phyloP scores from a whole-genome alignment of 2,113 vertebrate species.

The Protomyctophum bolini region DNA sequence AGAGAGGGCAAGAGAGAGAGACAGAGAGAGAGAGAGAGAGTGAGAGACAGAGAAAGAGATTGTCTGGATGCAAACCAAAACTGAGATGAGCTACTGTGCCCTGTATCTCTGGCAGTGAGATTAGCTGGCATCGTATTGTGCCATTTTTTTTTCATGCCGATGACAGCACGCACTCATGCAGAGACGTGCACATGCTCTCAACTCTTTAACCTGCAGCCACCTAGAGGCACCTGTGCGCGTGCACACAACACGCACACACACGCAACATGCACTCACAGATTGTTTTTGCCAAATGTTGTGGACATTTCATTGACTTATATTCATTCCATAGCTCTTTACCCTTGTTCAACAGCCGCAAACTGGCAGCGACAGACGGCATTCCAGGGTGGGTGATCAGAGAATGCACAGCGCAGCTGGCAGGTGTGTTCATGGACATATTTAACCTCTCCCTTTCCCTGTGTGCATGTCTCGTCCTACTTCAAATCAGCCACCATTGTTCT shows the following conservation, averaged over 20 bases:
- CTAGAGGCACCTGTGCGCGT: background rate
- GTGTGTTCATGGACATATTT: too few species aligned
- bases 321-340: too few species aligned
- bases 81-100: slow-evolving; percentile 52
- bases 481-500: too few species aligned
- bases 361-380: too few species aligned
- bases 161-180: background rate
- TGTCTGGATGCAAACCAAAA: slow-evolving; percentile 55
- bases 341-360: too few species aligned
- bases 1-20: slow-evolving; percentile 36
- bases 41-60: slow-evolving; percentile 26
- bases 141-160: slow-evolving; percentile 24
- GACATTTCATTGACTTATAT: too few species aligned
- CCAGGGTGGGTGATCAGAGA: too few species aligned
- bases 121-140: slow-evolving; percentile 49
- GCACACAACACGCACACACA: background rate
- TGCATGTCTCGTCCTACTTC: too few species aligned
- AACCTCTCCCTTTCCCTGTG: too few species aligned
- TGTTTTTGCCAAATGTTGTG: background rate
- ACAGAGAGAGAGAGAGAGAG: slow-evolving; percentile 19
- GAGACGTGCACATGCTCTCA: background rate
- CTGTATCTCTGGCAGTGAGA: slow-evolving; percentile 27
- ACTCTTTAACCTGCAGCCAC: too few species aligned
- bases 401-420: too few species aligned
- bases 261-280: background rate